Evolutionary conservation across 2,888 invertebrate species (phyloP), one percentile per base, ranked within the genome.

Genomic region (Drosophila borealis): DNA sequence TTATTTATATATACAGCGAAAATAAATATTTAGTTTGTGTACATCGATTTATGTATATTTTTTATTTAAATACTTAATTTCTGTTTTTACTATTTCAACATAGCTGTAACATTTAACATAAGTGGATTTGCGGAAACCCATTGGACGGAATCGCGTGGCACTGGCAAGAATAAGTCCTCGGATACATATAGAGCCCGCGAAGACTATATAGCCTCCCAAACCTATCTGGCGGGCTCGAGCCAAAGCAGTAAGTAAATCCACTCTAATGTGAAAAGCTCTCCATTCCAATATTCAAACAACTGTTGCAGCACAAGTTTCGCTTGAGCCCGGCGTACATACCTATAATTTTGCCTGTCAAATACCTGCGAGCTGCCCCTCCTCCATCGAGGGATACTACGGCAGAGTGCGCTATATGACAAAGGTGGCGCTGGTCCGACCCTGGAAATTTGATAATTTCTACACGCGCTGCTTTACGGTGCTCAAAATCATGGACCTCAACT

Each of bases 401-500:
- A 92, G 93, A 70, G 91, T 94, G 21, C 90, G 95, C 3, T 95
- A 95, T 87, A 93, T 94, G 85, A 81, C 74, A 0, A 87, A 95
- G 91, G 96, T 96, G 4, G 94, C 94, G 0, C 92, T 98, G 19
- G 96, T 97, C 88, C 93, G 96, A 10, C 97, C 97, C 17, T 97
- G 97, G 96, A 97, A 96, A 89, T 96, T 96, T 90, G 96, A 98
- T 92, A 89, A 91, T 54, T 83, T 71, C 2, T 91, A 86, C 44
- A 96, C 96, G 90, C 94, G 94, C 81, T 95, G 95, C 5, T 97
- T 98, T 87, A 96, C 96, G 25, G 95, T 98, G 9, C 93, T 96
- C 37, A 95, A 96, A 78, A 94, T 95, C 4, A 93, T 96, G 86
- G 97, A 97, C 91, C 93, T 98, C 6, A 87, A 85, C 49, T 70